These are phyloP conservation scores for Patella depressa DNA, from an alignment of 2,888 invertebrate genomes.

Conservation along the genomic window DNA sequence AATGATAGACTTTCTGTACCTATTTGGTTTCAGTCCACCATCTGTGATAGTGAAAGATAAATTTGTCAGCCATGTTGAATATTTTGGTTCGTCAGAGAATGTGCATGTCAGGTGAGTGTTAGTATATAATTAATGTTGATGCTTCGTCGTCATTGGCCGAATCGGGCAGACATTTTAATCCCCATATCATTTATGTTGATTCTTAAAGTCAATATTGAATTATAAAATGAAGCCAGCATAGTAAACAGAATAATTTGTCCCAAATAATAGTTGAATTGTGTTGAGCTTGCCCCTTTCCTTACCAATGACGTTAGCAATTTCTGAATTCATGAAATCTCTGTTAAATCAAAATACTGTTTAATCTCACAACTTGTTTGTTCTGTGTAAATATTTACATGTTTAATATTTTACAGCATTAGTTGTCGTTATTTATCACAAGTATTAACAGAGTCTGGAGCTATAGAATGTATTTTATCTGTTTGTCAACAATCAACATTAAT, in stretches of 20 bases:
- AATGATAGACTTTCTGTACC: too few species aligned
- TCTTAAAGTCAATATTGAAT: neutral
- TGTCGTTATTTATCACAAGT: constrained; percentile 60
- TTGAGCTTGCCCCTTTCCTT: too few species aligned
- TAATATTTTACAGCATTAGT: constrained; percentile 44
- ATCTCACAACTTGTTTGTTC: too few species aligned
- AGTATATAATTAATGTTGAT: too few species aligned
- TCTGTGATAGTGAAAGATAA: constrained; percentile 22
- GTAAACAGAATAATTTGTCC: too few species aligned
- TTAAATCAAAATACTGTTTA: too few species aligned
- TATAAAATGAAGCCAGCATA: too few species aligned
- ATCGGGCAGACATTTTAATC: neutral
- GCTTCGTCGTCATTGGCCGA: too few species aligned
- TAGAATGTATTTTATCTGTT: constrained; percentile 32
- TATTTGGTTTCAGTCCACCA: constrained; percentile 31
- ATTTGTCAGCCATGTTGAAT: constrained; percentile 40
- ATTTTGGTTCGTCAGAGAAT: constrained; percentile 47
- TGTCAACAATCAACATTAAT: constrained; percentile 37
- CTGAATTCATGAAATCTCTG: too few species aligned
- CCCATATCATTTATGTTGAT: neutral
- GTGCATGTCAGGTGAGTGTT: constrained; percentile 41
- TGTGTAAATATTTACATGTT: neutral
- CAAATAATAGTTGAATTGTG: too few species aligned
- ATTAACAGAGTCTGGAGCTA: constrained; percentile 41
- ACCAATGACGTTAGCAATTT: too few species aligned